Evolutionary conservation across 2,113 vertebrate species (phyloP).

Genomic region (Damaliscus lunatus): DNA sequence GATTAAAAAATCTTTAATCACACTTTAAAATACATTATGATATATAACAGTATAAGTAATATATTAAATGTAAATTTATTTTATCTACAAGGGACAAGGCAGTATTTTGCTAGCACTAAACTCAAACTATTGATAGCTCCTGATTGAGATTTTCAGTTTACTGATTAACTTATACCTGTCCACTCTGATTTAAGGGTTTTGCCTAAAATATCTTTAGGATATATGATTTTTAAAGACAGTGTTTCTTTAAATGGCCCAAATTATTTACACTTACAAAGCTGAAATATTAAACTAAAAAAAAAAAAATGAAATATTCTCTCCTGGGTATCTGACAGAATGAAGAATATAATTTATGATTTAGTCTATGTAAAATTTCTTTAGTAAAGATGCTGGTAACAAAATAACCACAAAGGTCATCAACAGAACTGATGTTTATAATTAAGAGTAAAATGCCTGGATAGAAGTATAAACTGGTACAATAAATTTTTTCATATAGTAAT

Average conservation of each 20-base stretch:
- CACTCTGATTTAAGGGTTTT: background rate
- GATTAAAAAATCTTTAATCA: background rate
- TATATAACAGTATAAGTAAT: background rate
- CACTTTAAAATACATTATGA: background rate
- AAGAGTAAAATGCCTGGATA: background rate
- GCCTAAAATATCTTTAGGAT: background rate
- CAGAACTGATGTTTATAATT: background rate
- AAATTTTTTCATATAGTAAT: background rate
- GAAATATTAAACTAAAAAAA: background rate
- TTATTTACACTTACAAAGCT: background rate
- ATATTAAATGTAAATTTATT: background rate
- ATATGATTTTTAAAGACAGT: background rate
- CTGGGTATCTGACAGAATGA: background rate
- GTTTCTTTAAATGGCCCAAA: background rate
- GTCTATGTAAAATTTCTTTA: background rate
- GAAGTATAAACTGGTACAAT: background rate
- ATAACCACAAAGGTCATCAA: background rate
- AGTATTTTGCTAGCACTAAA: constrained; percentile 1
- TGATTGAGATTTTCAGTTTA: background rate
- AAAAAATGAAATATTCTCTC: background rate
- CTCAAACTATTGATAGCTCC: background rate
- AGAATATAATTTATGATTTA: background rate
- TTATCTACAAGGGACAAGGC: background rate
- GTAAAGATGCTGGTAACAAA: background rate
- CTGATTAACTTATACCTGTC: background rate